A percentile compares a stretch with the other conserved stretches of the same genome.
Evolutionary conservation across 2,888 invertebrate genomes (phyloP).

Genomic region (Bugula neritina): DNA sequence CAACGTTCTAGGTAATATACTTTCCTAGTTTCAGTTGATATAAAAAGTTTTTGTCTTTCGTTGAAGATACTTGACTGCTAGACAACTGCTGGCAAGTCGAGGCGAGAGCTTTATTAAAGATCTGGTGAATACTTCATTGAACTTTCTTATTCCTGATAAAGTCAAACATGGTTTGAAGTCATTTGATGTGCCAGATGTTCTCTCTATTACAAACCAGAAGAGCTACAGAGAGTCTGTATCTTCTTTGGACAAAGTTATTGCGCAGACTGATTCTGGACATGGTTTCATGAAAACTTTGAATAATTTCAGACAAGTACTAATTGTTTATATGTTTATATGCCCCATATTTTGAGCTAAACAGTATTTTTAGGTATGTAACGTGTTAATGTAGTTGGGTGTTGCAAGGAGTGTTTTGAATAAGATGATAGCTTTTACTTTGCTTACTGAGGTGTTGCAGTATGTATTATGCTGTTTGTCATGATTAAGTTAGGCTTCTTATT

Average conservation of each 20-base stretch:
- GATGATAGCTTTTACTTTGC: too few species aligned
- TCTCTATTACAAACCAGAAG: neutral
- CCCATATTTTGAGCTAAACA: too few species aligned
- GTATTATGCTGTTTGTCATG: too few species aligned
- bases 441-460: too few species aligned
- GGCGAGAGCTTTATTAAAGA: slow-evolving; percentile 3
- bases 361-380: too few species aligned
- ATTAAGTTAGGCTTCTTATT: too few species aligned
- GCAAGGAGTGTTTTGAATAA: too few species aligned
- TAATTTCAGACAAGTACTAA: slow-evolving; percentile 15
- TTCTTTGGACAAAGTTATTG: neutral
- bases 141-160: slow-evolving; percentile 12
- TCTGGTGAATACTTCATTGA: neutral
- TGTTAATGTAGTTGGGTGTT: too few species aligned
- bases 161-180: slow-evolving; percentile 4
- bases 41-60: too few species aligned
- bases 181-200: slow-evolving; percentile 16
- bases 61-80: neutral
- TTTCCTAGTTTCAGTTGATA: too few species aligned
- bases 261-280: neutral
- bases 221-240: neutral
- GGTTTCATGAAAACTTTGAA: neutral
- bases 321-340: too few species aligned
- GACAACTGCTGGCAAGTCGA: neutral
- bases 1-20: too few species aligned